Conservation (phyloP, 2,888 invertebrate species). For the Drosophila koepferae region DNA sequence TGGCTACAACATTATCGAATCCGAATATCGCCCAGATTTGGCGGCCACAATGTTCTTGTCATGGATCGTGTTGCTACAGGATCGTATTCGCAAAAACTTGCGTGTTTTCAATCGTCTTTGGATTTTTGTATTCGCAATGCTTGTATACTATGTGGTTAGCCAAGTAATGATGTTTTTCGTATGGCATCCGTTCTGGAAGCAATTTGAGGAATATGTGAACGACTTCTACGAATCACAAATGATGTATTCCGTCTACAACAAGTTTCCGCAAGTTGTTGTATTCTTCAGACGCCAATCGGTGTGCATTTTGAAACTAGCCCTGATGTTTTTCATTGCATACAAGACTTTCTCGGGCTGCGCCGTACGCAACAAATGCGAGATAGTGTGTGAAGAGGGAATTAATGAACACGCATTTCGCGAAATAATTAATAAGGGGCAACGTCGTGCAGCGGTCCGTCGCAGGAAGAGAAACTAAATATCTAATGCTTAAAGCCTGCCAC, state of each 20-base stretch:
- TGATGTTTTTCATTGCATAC: neutral
- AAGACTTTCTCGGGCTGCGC: neutral
- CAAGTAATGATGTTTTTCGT: neutral
- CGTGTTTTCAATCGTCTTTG: neutral
- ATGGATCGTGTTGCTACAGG: neutral
- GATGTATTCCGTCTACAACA: neutral
- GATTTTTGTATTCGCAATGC: neutral
- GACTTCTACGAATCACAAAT: neutral
- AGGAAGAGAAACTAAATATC: too few species aligned
- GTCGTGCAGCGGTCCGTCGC: too few species aligned
- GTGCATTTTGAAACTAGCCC: neutral
- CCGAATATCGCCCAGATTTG: neutral
- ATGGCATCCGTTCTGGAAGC: neutral
- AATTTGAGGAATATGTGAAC: fast-evolving
- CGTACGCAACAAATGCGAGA: fast-evolving
- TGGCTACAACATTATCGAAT: neutral
- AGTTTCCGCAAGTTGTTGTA: fast-evolving
- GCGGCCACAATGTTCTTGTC: neutral
- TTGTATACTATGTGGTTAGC: neutral
- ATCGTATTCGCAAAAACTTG: neutral
- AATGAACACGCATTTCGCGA: neutral
- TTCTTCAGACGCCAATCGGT: neutral
- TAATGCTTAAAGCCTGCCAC: neutral
- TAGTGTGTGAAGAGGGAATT: fast-evolving
- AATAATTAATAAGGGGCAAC: too few species aligned